Base-by-base conservation (phyloP, 2,113 vertebrate species). In the Syngnathus floridae region DNA sequence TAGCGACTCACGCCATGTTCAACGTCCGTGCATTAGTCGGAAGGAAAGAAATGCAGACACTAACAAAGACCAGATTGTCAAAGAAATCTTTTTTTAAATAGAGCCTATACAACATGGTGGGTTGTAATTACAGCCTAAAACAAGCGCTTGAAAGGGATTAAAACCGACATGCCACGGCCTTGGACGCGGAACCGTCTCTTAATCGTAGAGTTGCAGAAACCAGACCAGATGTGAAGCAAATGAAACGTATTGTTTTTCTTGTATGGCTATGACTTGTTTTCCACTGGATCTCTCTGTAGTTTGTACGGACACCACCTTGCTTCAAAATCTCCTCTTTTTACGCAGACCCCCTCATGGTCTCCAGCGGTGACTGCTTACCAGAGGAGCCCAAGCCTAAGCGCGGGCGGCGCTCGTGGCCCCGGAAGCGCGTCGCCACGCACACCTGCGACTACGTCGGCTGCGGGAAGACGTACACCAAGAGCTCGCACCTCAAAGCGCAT, bases 391-490 rank as follows among this genome's bases (percentile, higher is more conserved):
- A 98, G 77, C 96, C 95, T 9, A 98, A 96, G 83, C 92, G 96
- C n/a, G 96, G 97, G 9, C 89, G 95, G 1, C 92, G 96, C 66
- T 96, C 96, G 0, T 98, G 96, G 95, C 95, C 96, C 3, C 92
- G 96, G 80, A 98, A 98, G 90, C 92, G 96, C 77, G 94, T 95
- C 0, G 95, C 97, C 57, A 95, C 95, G 0, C 95, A 99, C 87
- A 98, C 93, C 0, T 99, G 97, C 0, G 95, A 98, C 83, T 99
- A 98, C 0, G 93, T 93, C 0, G 97, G 96, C 76, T 99, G 97
- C 0, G 97, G 97, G 40, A 99, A 99, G 87, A 99, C 97, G 0
- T 99, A 99, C 82, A 99, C 97, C 11, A 99, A 99, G 88, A 99
- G 97, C 83, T 99, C 97, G 38, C 97, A 99, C 84, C 94, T 99